Evolutionary conservation across 2,113 vertebrate genomes (phyloP), one percentile per base, ranked within the genome.

Genomic region (Platichthys flesus): DNA sequence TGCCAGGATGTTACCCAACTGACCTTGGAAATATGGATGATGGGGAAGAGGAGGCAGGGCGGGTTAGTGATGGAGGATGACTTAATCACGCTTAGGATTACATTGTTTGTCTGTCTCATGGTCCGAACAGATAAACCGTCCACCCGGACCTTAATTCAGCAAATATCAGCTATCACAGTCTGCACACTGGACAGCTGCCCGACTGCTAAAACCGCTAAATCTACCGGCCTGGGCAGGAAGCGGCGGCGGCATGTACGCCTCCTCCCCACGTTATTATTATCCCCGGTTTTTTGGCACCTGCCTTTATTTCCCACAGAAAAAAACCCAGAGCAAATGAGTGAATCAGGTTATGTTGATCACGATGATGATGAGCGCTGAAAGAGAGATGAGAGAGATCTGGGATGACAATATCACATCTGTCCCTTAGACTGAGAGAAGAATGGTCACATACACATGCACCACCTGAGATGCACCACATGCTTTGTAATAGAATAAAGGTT

Each of bases 41-140:
- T 3, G 52, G 52, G 12, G 0, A 58, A 51, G 37, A 18, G 15
- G 51, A 37, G 10, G 10, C 18, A 20, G 60, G 49, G 58, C 21
- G 37, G n/a, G 10, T 28, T 74, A 18, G 6, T 57, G 71, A 66
- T 20, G 26, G 68, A 65, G 72, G 35, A 52, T 76, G 87, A 92
- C 80, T 84, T 80, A 89, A 90, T 61, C 55, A 37, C 26, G 58
- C 51, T 45, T 35, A 37, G 80, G 83, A 90, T 89, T 88, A 91
- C 21, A 55, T 63, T 0, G 69, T 74, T 67, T 60, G 70, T 78
- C 68, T 21, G 20, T 15, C 26, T 59, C 54, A 10, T 3, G 47
- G 56, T 74, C 47, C 45, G 55, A 84, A 84, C 52, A 79, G 66
- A 87, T 91, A 74, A 92, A 76, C 26, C 52, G 26, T 49, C 57